These are phyloP conservation scores for Megalops cyprinoides DNA, from an alignment of 2,797 vertebrate species.

Conservation along the genomic window DNA sequence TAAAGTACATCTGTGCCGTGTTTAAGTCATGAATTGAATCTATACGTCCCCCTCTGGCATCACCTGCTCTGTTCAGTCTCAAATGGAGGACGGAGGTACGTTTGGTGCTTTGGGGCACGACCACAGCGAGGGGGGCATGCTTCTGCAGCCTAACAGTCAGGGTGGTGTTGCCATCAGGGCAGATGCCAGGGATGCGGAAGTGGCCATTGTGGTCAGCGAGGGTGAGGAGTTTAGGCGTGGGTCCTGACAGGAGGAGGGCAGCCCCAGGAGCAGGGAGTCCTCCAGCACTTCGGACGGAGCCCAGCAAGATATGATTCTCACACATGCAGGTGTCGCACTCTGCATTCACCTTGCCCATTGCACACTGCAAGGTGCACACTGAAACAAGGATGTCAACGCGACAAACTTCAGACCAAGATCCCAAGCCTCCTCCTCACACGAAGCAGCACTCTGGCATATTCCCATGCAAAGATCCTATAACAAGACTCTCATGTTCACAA, in stretches of 20 bases:
- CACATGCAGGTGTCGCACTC: constrained; percentile 91
- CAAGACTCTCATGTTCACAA: not conserved
- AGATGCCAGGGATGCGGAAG: constrained; percentile 87
- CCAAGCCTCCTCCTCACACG: not conserved
- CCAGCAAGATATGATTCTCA: constrained; percentile 81
- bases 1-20: not conserved
- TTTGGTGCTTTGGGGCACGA: constrained; percentile 70
- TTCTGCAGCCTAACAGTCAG: constrained; percentile 83
- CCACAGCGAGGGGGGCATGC: constrained; percentile 68
- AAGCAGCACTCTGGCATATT: not conserved
- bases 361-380: constrained; percentile 86
- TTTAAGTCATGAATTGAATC: not conserved
- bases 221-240: constrained; percentile 78
- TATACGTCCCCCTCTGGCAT: not conserved
- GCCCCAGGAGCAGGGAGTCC: constrained; percentile 77
- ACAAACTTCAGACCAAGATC: not conserved
- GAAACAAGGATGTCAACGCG: constrained; percentile 17
- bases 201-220: constrained; percentile 81
- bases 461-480: too few relatives aligned
- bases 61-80: constrained; percentile 88
- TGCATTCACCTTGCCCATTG: constrained; percentile 82
- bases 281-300: constrained; percentile 82
- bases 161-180: constrained; percentile 85
- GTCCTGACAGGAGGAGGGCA: constrained; percentile 70
- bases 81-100: constrained; percentile 79